Evolutionary conservation across 2,888 invertebrate genomes (phyloP).

Genomic region (Tethea ocularis): DNA sequence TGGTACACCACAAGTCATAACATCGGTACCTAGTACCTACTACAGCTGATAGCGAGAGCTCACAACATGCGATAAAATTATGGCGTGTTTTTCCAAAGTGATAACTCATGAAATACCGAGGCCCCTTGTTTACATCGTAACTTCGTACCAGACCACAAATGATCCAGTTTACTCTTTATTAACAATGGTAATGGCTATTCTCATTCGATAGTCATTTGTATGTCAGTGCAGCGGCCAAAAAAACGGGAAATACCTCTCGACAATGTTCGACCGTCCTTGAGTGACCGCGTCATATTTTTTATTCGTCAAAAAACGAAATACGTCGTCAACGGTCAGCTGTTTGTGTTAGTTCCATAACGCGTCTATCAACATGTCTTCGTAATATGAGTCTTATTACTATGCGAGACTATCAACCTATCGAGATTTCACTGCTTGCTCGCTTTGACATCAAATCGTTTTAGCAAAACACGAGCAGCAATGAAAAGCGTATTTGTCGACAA

Average conservation of each 20-base stretch:
- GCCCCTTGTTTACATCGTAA: constrained; percentile 41
- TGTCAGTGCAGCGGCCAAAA: constrained; percentile 54
- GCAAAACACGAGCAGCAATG: constrained; percentile 49
- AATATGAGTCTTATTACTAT: constrained; percentile 38
- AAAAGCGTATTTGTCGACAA: constrained; percentile 34
- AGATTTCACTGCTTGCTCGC: constrained; percentile 45
- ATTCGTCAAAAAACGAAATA: constrained; percentile 73
- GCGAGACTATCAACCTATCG: constrained; percentile 18
- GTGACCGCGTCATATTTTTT: constrained; percentile 79
- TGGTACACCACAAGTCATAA: constrained; percentile 15
- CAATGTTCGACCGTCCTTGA: constrained; percentile 75
- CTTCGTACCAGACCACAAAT: constrained; percentile 22
- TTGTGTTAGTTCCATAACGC: constrained; percentile 74
- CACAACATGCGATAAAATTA: constrained; percentile 67
- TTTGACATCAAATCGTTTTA: constrained; percentile 4
- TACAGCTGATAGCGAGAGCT: constrained; percentile 68
- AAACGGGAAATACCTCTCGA: constrained; percentile 75
- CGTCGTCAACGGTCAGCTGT: constrained; percentile 79
- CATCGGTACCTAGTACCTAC: constrained; percentile 27
- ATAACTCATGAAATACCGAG: constrained; percentile 67
- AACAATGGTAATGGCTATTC: constrained; percentile 28
- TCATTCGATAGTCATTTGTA: constrained; percentile 46
- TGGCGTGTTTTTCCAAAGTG: constrained; percentile 74
- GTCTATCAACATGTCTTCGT: constrained; percentile 72
- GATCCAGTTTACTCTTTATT: constrained; percentile 29